Evolutionary conservation across 2,888 invertebrate genomes (phyloP), one percentile per base, ranked within the genome.

Genomic region (Drosophila testacea): DNA sequence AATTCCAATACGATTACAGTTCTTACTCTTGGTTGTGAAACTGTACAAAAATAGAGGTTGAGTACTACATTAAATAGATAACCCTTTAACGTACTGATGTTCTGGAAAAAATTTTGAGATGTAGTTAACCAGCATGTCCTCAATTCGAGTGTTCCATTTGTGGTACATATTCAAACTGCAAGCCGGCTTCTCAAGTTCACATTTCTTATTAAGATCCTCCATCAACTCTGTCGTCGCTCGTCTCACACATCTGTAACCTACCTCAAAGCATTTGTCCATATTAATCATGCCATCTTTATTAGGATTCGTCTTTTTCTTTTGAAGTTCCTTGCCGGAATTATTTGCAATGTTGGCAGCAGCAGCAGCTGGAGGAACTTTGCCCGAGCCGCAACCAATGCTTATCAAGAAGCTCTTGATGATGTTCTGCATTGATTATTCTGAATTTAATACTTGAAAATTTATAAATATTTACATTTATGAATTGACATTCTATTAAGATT

Each of bases 121-220:
- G 6, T 95, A 95, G 6, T 94, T 93, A 57, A 98, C 96, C 11
- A 99, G 92, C 7, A 96, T 93, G 76, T 96, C 94, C 92, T 99
- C 99, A 0, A 99, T 97, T 90, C 96, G 95, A 90, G 96, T 95
- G 92, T 99, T 98, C 16, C 97, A 96, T 94, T 97, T 97, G 0
- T 98, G 99, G 0, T 99, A 98, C 69, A 99, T 94, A 93, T 99
- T 95, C 94, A 6, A 95, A 94, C 93, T 98, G 98, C 4, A 93
- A 93, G 82, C 95, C 94, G 27, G 96, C 7, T 1, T 34, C 36
- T n/a, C 11, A 1, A 0, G 32, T 9, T 32, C 32, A 6, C 6
- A 6, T 10, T 4, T 22, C 11, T 7, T 22, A 1, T 41, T 6
- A 0, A 71, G 16, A 1, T 22, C 42, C 5, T 22, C 10, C 7